Conservation (phyloP, 2,888 invertebrate genomes). For the Drosophila austrosaltans region DNA sequence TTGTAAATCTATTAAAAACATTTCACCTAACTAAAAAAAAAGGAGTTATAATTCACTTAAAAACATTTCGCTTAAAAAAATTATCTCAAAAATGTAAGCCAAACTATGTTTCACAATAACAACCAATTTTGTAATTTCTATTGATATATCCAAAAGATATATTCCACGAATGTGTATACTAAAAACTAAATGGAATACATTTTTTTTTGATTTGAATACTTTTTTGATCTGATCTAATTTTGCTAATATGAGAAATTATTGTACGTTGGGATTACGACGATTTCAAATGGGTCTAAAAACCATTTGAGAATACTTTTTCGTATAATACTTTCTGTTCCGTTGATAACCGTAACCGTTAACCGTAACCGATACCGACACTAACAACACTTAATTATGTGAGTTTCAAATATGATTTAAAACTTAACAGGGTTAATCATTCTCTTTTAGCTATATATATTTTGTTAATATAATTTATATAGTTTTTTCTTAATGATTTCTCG, state of each 20-base stretch:
- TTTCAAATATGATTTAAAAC: constrained; percentile 50
- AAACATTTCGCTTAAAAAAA: constrained; percentile 24
- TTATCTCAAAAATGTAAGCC: constrained; percentile 15
- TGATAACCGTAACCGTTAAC: not conserved
- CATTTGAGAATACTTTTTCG: constrained; percentile 13
- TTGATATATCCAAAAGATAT: constrained; percentile 13
- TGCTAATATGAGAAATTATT: constrained; percentile 58
- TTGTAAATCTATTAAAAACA: constrained; percentile 19
- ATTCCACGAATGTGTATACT: not conserved
- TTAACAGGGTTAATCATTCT: constrained; percentile 60
- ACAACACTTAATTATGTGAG: constrained; percentile 58
- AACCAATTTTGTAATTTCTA: constrained; percentile 29
- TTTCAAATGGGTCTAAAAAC: not conserved
- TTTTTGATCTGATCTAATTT: constrained; percentile 63
- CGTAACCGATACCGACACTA: constrained; percentile 19
- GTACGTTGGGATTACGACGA: constrained; percentile 47
- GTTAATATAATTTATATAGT: constrained; percentile 19
- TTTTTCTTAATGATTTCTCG: constrained; percentile 21
- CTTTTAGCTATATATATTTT: constrained; percentile 26
- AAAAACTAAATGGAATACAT: constrained; percentile 11
- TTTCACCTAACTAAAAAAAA: constrained; percentile 41
- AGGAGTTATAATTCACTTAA: not conserved
- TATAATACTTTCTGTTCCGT: constrained; percentile 25
- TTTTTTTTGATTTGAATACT: constrained; percentile 63
- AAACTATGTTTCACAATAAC: constrained; percentile 34